Conservation (phyloP, 2,888 invertebrate species). For the Archaeoteleia sp. region DNA sequence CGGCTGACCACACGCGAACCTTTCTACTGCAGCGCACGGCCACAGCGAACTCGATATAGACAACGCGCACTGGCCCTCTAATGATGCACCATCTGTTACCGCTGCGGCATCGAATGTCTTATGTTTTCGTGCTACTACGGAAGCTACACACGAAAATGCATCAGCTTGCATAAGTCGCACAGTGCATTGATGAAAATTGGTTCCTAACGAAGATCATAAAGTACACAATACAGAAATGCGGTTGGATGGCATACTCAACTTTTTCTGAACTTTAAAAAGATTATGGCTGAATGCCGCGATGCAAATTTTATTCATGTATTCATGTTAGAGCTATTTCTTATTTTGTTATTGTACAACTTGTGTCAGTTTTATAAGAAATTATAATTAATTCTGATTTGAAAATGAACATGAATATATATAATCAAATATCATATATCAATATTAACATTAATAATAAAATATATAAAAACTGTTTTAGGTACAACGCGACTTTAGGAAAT, state of each 20-base stretch:
- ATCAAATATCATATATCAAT: too few relatives aligned
- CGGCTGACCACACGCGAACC: slow-evolving; percentile 31
- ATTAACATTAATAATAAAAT: too few relatives aligned
- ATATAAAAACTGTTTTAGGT: too few relatives aligned
- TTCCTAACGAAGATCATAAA: slow-evolving; percentile 10
- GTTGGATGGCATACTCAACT: slow-evolving; percentile 14
- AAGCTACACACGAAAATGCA: slow-evolving; percentile 8
- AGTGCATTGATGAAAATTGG: slow-evolving; percentile 13
- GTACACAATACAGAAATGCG: slow-evolving; percentile 20
- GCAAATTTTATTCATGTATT: slow-evolving; percentile 30
- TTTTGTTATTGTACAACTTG: too few relatives aligned
- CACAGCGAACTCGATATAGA: slow-evolving; percentile 10
- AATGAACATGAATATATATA: too few relatives aligned
- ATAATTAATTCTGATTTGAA: too few relatives aligned
- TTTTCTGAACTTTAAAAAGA: slow-evolving; percentile 23
- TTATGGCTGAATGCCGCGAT: slow-evolving; percentile 20
- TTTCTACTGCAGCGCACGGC: slow-evolving; percentile 19
- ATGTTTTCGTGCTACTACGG: background rate
- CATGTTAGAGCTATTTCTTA: too few relatives aligned
- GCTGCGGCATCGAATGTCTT: slow-evolving; percentile 22
- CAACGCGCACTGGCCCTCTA: slow-evolving; percentile 5
- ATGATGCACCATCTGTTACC: slow-evolving; percentile 35
- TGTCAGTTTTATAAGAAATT: too few relatives aligned
- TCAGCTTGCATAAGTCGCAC: slow-evolving; percentile 15
- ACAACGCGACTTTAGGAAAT: too few relatives aligned